A percentile compares a stretch with the other conserved stretches of the same genome.
These are phyloP conservation scores for Reticulitermes speratus DNA, from an alignment of 1,140 invertebrate species.

Conservation along the genomic window DNA sequence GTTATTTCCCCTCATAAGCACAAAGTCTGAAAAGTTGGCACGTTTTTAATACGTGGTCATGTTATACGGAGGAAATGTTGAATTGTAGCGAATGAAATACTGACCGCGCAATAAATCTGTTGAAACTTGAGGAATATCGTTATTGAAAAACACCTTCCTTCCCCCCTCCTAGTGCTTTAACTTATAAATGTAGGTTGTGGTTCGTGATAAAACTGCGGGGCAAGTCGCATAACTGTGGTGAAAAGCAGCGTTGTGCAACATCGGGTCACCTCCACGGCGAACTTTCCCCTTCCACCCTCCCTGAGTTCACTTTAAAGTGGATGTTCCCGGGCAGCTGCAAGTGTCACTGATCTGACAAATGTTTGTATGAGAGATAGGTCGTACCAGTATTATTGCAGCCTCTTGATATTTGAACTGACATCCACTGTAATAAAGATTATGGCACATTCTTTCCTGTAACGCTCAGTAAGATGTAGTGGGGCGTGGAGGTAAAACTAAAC, in stretches of 20 bases:
- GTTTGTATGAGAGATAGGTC: background rate
- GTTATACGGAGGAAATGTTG: background rate
- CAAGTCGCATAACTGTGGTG: constrained; percentile 1
- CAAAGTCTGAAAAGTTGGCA: background rate
- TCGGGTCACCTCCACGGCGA: background rate
- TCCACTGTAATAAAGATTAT: too few species aligned
- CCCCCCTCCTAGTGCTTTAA: background rate
- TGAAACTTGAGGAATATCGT: background rate
- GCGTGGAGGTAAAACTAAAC: too few species aligned
- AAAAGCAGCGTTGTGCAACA: background rate
- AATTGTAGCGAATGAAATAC: background rate
- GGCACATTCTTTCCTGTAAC: too few species aligned
- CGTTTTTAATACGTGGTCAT: background rate
- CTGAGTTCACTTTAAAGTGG: background rate
- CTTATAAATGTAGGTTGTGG: constrained; percentile 12
- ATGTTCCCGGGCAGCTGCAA: background rate
- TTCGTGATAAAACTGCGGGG: background rate
- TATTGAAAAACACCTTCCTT: background rate
- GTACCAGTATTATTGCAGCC: background rate
- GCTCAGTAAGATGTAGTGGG: too few species aligned
- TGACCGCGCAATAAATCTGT: background rate
- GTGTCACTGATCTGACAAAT: background rate
- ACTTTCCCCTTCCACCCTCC: background rate
- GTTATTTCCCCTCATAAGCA: background rate
- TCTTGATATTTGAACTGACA: too few species aligned